These are phyloP conservation scores for Aldabrachelys gigantea DNA, from an alignment of 2,113 vertebrate species.

Conservation along the genomic window DNA sequence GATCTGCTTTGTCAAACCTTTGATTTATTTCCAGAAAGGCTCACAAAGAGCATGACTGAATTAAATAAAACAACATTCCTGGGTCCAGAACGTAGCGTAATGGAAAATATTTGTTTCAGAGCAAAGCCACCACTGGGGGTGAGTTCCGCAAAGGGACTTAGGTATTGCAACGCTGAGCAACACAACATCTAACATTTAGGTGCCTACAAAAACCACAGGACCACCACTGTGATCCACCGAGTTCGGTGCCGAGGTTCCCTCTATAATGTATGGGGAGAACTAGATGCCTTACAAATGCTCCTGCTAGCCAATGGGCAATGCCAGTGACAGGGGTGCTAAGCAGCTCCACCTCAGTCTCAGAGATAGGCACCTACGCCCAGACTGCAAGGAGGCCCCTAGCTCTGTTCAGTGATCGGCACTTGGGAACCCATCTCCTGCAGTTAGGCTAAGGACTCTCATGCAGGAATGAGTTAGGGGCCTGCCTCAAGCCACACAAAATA, in stretches of 20 bases:
- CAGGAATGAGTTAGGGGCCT: background rate
- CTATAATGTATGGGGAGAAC: background rate
- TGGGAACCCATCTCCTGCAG: background rate
- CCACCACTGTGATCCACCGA: background rate
- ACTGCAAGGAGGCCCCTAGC: too few species aligned
- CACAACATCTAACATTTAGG: background rate
- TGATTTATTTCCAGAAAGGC: background rate
- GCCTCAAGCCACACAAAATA: background rate
- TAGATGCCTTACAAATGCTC: background rate
- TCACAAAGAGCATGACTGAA: background rate
- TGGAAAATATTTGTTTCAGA: too few species aligned
- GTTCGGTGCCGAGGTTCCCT: too few species aligned
- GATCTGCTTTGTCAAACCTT: background rate
- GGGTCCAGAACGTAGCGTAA: background rate
- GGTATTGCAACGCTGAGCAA: background rate
- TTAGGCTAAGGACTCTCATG: background rate
- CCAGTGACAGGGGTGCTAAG: background rate
- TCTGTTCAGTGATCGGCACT: background rate
- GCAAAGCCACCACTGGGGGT: too few species aligned
- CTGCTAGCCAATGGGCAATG: background rate
- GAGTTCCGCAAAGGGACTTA: too few species aligned
- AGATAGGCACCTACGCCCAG: background rate
- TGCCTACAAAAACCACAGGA: background rate
- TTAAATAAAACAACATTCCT: background rate
- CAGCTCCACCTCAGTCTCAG: background rate